Evolutionary conservation across 1,140 invertebrate species (phyloP).

Genomic region (Zaprionus davidi): DNA sequence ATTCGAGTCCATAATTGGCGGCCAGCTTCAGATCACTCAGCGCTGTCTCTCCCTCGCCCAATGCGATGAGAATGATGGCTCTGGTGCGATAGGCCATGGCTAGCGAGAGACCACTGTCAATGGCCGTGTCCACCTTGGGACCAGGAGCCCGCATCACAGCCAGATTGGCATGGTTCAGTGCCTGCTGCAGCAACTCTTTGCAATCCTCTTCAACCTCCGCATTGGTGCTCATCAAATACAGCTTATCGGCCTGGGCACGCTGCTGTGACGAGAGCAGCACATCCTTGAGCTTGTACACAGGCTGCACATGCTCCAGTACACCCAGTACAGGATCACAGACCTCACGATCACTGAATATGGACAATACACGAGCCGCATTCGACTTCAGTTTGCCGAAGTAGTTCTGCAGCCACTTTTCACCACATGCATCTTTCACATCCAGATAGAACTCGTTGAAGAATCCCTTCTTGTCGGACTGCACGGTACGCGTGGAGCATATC

Average conservation of each 20-base stretch:
- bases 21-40: slow-evolving; percentile 87
- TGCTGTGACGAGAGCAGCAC: slow-evolving; percentile 82
- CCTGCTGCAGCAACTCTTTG: slow-evolving; percentile 84
- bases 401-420: slow-evolving; percentile 85
- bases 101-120: slow-evolving; percentile 87
- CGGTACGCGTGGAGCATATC: slow-evolving; percentile 86
- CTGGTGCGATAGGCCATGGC: slow-evolving; percentile 87
- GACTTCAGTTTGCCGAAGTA: slow-evolving; percentile 85
- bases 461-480: slow-evolving; percentile 86
- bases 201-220: slow-evolving; percentile 32
- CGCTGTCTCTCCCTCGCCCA: slow-evolving; percentile 85
- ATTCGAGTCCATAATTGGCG: slow-evolving; percentile 86
- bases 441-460: slow-evolving; percentile 86
- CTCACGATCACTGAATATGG: slow-evolving; percentile 85
- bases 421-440: slow-evolving; percentile 82
- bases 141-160: slow-evolving; percentile 87
- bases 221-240: slow-evolving; percentile 77
- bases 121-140: slow-evolving; percentile 84
- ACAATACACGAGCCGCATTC: slow-evolving; percentile 85
- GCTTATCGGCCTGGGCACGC: slow-evolving; percentile 84
- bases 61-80: slow-evolving; percentile 86
- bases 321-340: slow-evolving; percentile 84
- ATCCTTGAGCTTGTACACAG: slow-evolving; percentile 85
- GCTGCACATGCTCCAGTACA: slow-evolving; percentile 84
- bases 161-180: slow-evolving; percentile 87